Conservation (phyloP, 2,888 invertebrate genomes). For the Diarsia brunnea region DNA sequence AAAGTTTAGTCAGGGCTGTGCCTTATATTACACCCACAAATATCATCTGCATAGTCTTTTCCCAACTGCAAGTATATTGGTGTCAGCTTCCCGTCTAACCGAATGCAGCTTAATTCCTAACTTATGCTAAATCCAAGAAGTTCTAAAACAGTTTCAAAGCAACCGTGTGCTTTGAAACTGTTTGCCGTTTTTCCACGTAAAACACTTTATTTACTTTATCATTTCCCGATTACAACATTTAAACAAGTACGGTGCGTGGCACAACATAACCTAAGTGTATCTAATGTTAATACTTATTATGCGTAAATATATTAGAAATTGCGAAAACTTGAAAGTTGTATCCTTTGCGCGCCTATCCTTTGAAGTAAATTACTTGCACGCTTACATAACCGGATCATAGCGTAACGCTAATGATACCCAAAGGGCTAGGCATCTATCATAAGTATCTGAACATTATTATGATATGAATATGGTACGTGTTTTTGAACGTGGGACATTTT, state of each 20-base stretch:
- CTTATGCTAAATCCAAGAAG: constrained; percentile 8
- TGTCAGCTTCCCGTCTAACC: background rate
- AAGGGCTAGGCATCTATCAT: constrained; percentile 16
- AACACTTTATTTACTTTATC: constrained; percentile 22
- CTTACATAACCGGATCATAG: constrained; percentile 39
- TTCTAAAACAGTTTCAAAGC: constrained; percentile 1
- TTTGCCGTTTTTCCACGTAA: no score
- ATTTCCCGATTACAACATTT: constrained; percentile 28
- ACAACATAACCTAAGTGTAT: constrained; percentile 22
- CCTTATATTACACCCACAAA: no score
- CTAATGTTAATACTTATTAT: constrained; percentile 2
- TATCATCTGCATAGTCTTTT: background rate
- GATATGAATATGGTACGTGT: background rate
- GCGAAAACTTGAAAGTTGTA: constrained; percentile 53
- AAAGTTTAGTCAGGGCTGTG: no score
- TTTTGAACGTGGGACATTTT: background rate
- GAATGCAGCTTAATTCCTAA: background rate
- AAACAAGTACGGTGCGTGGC: constrained; percentile 25
- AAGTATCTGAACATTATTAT: constrained; percentile 5
- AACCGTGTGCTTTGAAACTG: no score
- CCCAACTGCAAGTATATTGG: background rate
- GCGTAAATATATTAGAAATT: constrained; percentile 52
- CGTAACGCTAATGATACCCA: constrained; percentile 35
- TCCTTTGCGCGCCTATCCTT: constrained; percentile 37
- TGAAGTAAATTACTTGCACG: constrained; percentile 23